Evolutionary conservation across 2,113 vertebrate species (phyloP).

Genomic region (Plotosus lineatus): DNA sequence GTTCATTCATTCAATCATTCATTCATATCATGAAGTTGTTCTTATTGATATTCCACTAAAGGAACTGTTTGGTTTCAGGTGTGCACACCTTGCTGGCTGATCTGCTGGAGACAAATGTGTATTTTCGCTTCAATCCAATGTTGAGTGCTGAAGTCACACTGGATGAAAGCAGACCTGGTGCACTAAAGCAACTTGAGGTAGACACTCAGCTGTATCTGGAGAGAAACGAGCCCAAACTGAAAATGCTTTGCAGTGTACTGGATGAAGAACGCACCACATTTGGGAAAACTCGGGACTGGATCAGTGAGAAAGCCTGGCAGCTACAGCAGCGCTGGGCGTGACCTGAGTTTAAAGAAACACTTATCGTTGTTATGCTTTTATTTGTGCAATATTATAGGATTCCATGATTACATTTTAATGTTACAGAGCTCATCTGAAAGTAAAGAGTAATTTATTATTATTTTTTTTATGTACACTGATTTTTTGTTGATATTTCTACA

Average conservation of each 20-base stretch:
- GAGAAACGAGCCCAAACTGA: conserved; percentile 68
- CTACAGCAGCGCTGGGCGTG: conserved; percentile 66
- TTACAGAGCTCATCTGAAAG: background rate
- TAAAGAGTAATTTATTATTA: background rate
- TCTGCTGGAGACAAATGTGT: conserved; percentile 68
- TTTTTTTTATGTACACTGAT: background rate
- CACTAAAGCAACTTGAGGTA: conserved; percentile 64
- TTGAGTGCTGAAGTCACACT: conserved; percentile 68
- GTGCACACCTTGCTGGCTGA: conserved; percentile 75
- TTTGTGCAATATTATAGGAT: background rate
- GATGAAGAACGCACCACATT: conserved; percentile 62
- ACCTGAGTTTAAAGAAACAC: conserved; percentile 10
- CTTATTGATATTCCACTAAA: background rate
- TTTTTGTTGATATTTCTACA: background rate
- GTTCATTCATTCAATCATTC: too few relatives aligned
- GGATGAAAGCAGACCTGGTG: conserved; percentile 68
- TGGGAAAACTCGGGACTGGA: conserved; percentile 65
- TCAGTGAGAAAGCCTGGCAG: conserved; percentile 68
- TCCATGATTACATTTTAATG: background rate
- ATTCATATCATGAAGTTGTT: background rate
- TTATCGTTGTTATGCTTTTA: background rate
- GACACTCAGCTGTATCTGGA: conserved; percentile 72
- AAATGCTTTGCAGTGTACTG: conserved; percentile 66
- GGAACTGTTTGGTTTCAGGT: conserved; percentile 32
- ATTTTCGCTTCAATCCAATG: conserved; percentile 78